Evolutionary conservation across 2,797 vertebrate genomes (phyloP).

Genomic region (Aeoliscus strigatus): DNA sequence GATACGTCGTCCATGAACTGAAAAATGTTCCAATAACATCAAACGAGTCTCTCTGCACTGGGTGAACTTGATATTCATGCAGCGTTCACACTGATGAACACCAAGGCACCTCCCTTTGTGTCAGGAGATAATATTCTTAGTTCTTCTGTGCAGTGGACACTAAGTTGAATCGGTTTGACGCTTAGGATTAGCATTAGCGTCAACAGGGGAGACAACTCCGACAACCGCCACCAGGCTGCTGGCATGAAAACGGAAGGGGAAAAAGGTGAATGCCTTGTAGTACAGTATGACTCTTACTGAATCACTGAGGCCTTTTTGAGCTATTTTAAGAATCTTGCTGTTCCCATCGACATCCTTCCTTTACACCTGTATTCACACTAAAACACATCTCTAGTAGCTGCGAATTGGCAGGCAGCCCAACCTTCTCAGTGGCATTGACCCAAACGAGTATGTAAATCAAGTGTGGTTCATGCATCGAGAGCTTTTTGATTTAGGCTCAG

Average conservation of each 20-base stretch:
- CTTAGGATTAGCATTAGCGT: constrained; percentile 67
- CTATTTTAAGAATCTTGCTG: too few species aligned
- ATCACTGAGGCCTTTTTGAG: constrained; percentile 26
- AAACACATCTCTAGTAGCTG: constrained; percentile 45
- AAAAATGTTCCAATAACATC: constrained; percentile 46
- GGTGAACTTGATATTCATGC: constrained; percentile 50
- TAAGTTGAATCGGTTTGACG: constrained; percentile 60
- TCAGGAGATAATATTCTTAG: constrained; percentile 61
- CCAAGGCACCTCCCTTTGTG: constrained; percentile 49
- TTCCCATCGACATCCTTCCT: constrained; percentile 41
- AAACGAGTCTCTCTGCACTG: constrained; percentile 30
- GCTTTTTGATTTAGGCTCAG: constrained; percentile 44
- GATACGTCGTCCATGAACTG: constrained; percentile 33
- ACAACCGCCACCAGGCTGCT: constrained; percentile 41
- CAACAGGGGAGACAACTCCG: constrained; percentile 53
- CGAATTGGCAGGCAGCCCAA: constrained; percentile 52
- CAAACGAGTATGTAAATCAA: constrained; percentile 55
- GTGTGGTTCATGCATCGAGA: constrained; percentile 40
- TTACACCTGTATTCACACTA: constrained; percentile 52
- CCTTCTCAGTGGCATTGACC: constrained; percentile 44
- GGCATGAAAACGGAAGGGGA: constrained; percentile 9
- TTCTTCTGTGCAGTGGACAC: constrained; percentile 59
- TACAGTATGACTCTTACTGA: constrained; percentile 37
- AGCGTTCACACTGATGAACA: constrained; percentile 48
- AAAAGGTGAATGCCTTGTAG: constrained; percentile 27